These are phyloP conservation scores for Oreochromis tanganicae DNA, from an alignment of 2,113 vertebrate species.

Conservation along the genomic window DNA sequence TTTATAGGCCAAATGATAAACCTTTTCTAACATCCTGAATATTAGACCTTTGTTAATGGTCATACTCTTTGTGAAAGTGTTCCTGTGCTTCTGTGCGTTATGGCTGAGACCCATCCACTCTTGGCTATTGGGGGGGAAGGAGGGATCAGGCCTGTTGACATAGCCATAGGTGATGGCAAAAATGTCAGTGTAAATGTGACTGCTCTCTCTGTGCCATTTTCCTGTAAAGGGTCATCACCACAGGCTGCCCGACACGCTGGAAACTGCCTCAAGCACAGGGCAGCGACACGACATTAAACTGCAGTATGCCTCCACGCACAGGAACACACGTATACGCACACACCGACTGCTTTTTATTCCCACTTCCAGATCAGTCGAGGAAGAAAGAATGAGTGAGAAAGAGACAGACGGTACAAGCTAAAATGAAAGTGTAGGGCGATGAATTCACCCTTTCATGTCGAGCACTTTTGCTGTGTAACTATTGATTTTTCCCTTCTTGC, in stretches of 20 bases:
- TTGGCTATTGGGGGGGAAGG: background rate
- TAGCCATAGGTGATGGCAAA: slow-evolving; percentile 79
- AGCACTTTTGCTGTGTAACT: slow-evolving; percentile 71
- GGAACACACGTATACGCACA: slow-evolving; percentile 2
- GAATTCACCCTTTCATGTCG: slow-evolving; percentile 70
- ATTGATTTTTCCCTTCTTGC: slow-evolving; percentile 72
- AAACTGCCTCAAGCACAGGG: slow-evolving; percentile 59
- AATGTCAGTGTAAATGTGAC: slow-evolving; percentile 80
- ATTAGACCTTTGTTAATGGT: background rate
- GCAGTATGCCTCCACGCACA: slow-evolving; percentile 25
- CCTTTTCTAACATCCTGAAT: background rate
- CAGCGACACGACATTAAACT: slow-evolving; percentile 70
- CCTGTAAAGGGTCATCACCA: slow-evolving; percentile 73
- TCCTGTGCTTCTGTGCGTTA: slow-evolving; percentile 6
- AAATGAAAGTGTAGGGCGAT: slow-evolving; percentile 64
- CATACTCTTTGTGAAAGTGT: background rate
- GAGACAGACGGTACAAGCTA: slow-evolving; percentile 22
- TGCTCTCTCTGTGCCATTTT: slow-evolving; percentile 70
- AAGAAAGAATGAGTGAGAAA: slow-evolving; percentile 27
- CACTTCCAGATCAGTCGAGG: slow-evolving; percentile 45
- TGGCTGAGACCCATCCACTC: slow-evolving; percentile 17
- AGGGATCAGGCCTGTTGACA: slow-evolving; percentile 66
- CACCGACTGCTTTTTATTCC: slow-evolving; percentile 37
- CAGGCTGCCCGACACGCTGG: slow-evolving; percentile 64
- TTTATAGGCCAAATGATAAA: background rate